Percentiles rank a stretch among this genome's conserved stretches.
These are phyloP conservation scores for Ceratosolen solmsi DNA, from an alignment of 1,140 invertebrate species.

Conservation along the genomic window DNA sequence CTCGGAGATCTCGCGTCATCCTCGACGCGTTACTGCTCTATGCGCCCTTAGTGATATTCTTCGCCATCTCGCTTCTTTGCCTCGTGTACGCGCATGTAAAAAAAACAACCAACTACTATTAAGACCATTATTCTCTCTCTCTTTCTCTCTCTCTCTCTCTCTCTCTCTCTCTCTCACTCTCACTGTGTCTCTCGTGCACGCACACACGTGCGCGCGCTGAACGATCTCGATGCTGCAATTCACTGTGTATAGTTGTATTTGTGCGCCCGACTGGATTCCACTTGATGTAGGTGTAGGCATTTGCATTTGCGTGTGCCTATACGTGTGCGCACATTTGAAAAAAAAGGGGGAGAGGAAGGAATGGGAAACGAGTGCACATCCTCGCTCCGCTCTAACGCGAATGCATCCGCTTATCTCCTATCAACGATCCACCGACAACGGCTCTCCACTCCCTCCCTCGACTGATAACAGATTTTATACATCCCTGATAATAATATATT, in stretches of 20 bases:
- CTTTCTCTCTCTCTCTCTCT: neutral
- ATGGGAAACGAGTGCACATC: neutral
- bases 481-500: no score
- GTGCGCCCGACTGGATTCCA: neutral
- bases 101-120: neutral
- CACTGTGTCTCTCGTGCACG: no score
- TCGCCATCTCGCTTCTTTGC: neutral
- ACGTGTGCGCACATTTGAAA: neutral
- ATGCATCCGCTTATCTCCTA: slow-evolving; percentile 26
- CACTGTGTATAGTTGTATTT: neutral
- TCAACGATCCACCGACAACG: slow-evolving; percentile 22
- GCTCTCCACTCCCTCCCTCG: slow-evolving; percentile 47
- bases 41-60: neutral
- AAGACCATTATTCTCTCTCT: neutral
- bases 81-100: neutral
- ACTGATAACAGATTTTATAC: neutral
- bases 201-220: neutral
- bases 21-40: neutral
- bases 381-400: slow-evolving; percentile 30
- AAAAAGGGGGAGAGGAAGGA: neutral
- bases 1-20: neutral
- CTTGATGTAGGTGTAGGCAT: neutral
- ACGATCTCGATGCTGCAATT: neutral
- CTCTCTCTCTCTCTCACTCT: neutral
- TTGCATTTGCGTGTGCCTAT: neutral